Conservation (phyloP, 2,113 vertebrate species). For the Menura novaehollandiae region DNA sequence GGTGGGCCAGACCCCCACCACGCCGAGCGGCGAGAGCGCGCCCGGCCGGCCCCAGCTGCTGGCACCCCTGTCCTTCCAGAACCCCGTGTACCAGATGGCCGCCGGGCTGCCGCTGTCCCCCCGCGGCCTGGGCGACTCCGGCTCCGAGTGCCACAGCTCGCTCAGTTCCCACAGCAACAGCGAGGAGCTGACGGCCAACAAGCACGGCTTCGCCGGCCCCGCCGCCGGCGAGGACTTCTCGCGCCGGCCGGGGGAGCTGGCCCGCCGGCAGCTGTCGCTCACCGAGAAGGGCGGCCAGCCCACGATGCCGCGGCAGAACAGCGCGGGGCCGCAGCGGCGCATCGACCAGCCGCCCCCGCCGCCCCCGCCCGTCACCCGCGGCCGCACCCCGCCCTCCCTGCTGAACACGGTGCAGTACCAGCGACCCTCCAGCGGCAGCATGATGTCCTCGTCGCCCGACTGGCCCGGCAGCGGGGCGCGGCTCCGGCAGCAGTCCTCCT, state of each 20-base stretch:
- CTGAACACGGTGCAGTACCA: slow-evolving; percentile 87
- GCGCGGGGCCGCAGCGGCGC: slow-evolving; percentile 88
- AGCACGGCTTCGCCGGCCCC: slow-evolving; percentile 79
- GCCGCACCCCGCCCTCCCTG: slow-evolving; percentile 87
- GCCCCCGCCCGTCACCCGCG: slow-evolving; percentile 72
- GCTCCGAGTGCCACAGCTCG: slow-evolving; percentile 96
- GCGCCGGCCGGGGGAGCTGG: slow-evolving; percentile 86
- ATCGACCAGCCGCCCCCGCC: slow-evolving; percentile 89
- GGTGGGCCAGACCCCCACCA: slow-evolving; percentile 83
- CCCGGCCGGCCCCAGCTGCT: slow-evolving; percentile 89
- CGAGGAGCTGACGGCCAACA: slow-evolving; percentile 79
- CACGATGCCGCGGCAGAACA: slow-evolving; percentile 88
- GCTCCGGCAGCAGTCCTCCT: slow-evolving; percentile 91
- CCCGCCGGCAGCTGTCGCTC: slow-evolving; percentile 88
- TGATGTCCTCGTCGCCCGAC: slow-evolving; percentile 88
- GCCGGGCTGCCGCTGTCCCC: slow-evolving; percentile 91
- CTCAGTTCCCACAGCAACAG: slow-evolving; percentile 98
- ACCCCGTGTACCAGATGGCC: slow-evolving; percentile 98
- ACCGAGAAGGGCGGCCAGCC: slow-evolving; percentile 85
- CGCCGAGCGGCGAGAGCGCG: slow-evolving; percentile 76
- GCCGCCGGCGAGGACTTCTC: slow-evolving; percentile 80
- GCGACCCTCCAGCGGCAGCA: slow-evolving; percentile 85
- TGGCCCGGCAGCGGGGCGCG: slow-evolving; percentile 88
- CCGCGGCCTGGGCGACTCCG: slow-evolving; percentile 87
- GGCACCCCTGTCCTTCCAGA: slow-evolving; percentile 96